A percentile compares a stretch with the other conserved stretches of the same genome.
Conservation (phyloP, 2,888 invertebrate species). For the Rotaria sp. region DNA sequence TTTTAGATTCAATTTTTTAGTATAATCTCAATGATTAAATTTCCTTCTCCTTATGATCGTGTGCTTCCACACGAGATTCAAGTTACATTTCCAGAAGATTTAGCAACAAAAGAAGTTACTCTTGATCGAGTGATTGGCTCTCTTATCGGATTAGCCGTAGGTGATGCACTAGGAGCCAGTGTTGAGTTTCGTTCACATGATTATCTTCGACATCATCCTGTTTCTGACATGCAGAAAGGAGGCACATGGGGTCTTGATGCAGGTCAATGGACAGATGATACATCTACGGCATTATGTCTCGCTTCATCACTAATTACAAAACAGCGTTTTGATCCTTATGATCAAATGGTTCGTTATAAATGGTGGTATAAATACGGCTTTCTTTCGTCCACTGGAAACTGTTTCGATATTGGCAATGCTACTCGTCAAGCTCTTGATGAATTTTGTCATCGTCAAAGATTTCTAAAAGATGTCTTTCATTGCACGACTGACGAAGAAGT, state of each 20-base stretch:
- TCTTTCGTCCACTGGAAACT: neutral
- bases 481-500: neutral
- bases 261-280: neutral
- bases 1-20: no score
- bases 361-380: neutral
- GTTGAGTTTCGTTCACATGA: neutral
- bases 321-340: neutral
- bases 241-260: neutral
- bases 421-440: neutral
- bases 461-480: neutral
- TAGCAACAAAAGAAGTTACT: no score
- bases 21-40: no score
- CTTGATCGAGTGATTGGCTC: neutral
- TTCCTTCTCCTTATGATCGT: no score
- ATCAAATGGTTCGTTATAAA: conserved; percentile 6
- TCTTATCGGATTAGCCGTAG: neutral
- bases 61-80: no score
- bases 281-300: neutral
- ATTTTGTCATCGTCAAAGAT: neutral
- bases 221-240: neutral
- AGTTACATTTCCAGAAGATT: no score
- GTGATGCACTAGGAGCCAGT: neutral
- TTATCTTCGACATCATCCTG: neutral
- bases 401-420: neutral
- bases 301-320: neutral